These are phyloP conservation scores for Cacatua alba DNA, from an alignment of 2,113 vertebrate genomes.

Conservation along the genomic window DNA sequence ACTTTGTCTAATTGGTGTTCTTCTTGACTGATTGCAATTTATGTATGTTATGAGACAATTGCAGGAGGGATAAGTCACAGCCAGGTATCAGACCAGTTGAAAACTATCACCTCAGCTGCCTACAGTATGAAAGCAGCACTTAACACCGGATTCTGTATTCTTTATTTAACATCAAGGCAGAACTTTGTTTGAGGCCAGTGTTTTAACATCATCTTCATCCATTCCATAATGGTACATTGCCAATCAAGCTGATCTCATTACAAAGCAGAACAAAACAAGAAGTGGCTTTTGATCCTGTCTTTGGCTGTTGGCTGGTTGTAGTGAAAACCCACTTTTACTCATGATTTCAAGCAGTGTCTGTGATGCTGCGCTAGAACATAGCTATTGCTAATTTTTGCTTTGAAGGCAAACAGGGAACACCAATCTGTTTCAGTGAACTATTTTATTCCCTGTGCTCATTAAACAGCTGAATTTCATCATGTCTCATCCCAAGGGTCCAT, in stretches of 20 bases:
- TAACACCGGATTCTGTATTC: background rate
- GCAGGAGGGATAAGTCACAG: background rate
- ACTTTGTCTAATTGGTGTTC: background rate
- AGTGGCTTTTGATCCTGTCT: background rate
- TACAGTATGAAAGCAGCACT: background rate
- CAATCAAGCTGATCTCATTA: background rate
- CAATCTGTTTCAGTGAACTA: background rate
- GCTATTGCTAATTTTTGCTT: background rate
- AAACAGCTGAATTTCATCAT: background rate
- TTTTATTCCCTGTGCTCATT: background rate
- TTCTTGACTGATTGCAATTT: background rate
- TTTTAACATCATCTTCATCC: background rate
- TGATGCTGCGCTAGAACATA: background rate
- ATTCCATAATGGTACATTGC: background rate
- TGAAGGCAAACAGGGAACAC: background rate
- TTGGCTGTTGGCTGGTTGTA: background rate
- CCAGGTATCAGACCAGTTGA: background rate
- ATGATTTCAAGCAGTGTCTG: background rate
- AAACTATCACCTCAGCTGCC: background rate
- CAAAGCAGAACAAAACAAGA: background rate
- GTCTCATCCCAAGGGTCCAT: background rate
- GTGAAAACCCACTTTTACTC: background rate
- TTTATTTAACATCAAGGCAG: slow-evolving; percentile 22
- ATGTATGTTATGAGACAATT: background rate
- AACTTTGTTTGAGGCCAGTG: slow-evolving; percentile 21